Conservation (phyloP, 2,113 vertebrate genomes). For the Vidua chalybeata region DNA sequence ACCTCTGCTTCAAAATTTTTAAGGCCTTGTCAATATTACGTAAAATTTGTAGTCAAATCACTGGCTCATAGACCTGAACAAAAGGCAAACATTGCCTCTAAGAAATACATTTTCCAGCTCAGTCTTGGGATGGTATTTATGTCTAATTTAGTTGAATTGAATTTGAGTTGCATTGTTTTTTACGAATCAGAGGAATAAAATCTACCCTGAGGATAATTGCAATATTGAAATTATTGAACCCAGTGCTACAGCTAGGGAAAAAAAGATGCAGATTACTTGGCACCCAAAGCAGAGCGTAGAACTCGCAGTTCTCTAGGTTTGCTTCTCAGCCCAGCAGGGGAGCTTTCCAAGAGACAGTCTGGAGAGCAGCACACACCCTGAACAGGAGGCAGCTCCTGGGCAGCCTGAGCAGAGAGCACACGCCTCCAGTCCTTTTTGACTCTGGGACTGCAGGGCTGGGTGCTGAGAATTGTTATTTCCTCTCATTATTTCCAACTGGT, state of each 20-base stretch:
- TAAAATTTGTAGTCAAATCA: background rate
- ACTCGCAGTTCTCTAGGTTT: background rate
- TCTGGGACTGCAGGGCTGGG: background rate
- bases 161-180: background rate
- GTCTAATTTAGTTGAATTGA: background rate
- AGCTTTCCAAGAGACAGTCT: background rate
- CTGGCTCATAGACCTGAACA: background rate
- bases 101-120: background rate
- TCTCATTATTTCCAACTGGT: background rate
- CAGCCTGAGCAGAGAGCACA: background rate
- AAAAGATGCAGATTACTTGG: background rate
- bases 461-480: background rate
- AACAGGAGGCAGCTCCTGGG: background rate
- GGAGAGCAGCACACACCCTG: background rate
- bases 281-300: background rate
- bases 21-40: background rate
- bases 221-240: background rate
- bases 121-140: background rate
- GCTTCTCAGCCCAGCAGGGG: background rate
- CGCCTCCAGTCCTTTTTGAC: background rate
- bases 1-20: background rate
- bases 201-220: background rate
- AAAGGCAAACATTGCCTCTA: background rate
- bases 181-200: background rate
- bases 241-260: background rate